A percentile compares a stretch with the other conserved stretches of the same genome.
Evolutionary conservation across 2,797 vertebrate species (phyloP).

Genomic region (Micropoecilia bifurca): DNA sequence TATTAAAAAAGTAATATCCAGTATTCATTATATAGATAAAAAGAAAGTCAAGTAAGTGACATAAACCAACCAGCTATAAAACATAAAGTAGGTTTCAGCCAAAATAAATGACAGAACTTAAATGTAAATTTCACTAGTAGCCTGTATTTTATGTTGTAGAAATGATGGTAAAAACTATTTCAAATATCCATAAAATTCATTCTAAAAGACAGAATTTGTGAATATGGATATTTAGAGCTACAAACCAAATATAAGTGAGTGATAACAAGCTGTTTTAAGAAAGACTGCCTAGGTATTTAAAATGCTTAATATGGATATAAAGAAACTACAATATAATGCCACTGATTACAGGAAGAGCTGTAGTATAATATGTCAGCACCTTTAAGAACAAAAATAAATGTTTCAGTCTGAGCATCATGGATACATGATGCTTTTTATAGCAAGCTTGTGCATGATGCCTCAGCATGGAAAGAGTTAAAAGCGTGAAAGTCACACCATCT

Average conservation of each 20-base stretch:
- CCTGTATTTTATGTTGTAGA: no score
- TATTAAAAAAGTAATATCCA: neutral
- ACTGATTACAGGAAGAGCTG: neutral
- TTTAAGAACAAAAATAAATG: neutral
- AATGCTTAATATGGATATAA: neutral
- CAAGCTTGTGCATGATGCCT: neutral
- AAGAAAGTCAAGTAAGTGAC: neutral
- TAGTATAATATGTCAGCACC: neutral
- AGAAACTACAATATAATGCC: neutral
- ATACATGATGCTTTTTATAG: slow-evolving; percentile 3
- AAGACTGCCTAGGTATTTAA: neutral
- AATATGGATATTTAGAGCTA: neutral
- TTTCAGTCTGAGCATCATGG: neutral
- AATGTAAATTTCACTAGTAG: no score
- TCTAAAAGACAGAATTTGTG: neutral
- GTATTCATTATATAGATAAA: neutral
- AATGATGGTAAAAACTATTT: neutral
- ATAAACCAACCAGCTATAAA: neutral
- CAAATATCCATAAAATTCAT: neutral
- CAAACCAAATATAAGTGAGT: neutral
- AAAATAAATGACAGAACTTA: neutral
- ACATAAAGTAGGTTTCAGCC: neutral
- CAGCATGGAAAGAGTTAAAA: slow-evolving; percentile 4
- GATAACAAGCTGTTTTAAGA: neutral
- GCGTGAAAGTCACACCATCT: neutral